Evolutionary conservation across 2,113 vertebrate genomes (phyloP), one percentile per base, ranked within the genome.

Genomic region (Parus major): DNA sequence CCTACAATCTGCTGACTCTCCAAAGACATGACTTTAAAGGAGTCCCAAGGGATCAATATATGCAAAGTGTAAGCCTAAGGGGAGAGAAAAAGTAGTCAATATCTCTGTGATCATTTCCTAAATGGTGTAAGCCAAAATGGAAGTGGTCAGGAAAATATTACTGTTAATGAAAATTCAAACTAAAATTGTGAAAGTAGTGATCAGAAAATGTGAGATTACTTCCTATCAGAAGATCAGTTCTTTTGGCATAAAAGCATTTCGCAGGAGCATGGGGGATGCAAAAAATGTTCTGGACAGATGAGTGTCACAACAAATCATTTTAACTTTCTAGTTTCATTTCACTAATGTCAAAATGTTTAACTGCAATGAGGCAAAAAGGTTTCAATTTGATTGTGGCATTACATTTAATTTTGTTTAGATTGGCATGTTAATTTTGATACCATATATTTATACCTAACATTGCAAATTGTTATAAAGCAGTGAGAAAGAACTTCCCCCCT

Each of bases 401-500:
- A 76, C 49, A 18, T 94, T 94, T 92, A 88, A 93, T 84, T 95
- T 96, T 86, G 88, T 96, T 94, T 96, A 93, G 94, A 95, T 93
- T 90, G 90, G 86, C 92, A 90, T 15, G 44, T 88, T 96, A 95
- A 95, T 95, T 96, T 86, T 88, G 53, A 94, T 94, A 76, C 53
- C 57, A 41, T 90, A 73, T 93, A 95, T 95, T 95, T 95, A 90
- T 94, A 86, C 68, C 56, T 94, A 80, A 90, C 84, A 60, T 46
- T 93, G 59, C 79, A 88, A 92, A 78, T 91, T 78, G 79, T 93
- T 86, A 52, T 29, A 75, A 84, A 92, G 89, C 83, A 71, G 33
- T 68, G 29, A 64, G 65, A 87, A 56, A 78, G 65, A 79, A 53
- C 11, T 39, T 16, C 14, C 12, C 2, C 13, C 21, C 84, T 72